Conservation (phyloP, 2,888 invertebrate species). For the Volucella zonaria region DNA sequence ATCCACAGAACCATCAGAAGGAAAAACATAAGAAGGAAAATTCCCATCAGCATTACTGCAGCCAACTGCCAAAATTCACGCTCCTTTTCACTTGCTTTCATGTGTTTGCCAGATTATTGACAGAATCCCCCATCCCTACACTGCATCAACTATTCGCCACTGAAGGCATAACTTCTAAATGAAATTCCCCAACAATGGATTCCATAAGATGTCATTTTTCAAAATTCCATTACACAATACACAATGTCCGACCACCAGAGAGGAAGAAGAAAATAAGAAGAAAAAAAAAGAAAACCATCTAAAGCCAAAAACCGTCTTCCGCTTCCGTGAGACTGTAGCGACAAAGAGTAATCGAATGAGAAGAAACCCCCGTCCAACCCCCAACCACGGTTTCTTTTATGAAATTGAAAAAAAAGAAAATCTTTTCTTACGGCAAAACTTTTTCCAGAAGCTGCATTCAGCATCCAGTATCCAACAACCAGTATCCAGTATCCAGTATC, state of each 20-base stretch:
- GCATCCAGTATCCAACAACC: slow-evolving; percentile 17
- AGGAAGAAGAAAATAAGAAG: background rate
- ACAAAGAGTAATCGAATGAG: slow-evolving; percentile 21
- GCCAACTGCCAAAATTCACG: too few species aligned
- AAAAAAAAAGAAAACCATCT: background rate
- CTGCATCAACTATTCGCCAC: background rate
- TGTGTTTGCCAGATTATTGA: too few species aligned
- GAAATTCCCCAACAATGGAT: slow-evolving; percentile 38
- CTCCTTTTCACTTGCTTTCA: too few species aligned
- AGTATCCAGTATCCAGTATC: slow-evolving; percentile 11
- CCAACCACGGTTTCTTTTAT: background rate
- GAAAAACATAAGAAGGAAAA: too few species aligned
- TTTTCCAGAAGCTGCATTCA: slow-evolving; percentile 59
- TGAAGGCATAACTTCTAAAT: slow-evolving; percentile 34
- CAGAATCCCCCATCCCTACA: too few species aligned
- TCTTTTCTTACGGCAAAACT: slow-evolving; percentile 34
- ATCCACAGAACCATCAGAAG: too few species aligned
- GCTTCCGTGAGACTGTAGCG: slow-evolving; percentile 8
- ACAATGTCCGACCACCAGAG: slow-evolving; percentile 29
- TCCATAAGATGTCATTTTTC: slow-evolving; percentile 52
- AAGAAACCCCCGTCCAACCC: background rate
- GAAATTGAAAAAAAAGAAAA: slow-evolving; percentile 31
- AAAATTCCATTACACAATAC: slow-evolving; percentile 53
- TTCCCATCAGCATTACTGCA: too few species aligned
- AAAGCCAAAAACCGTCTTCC: slow-evolving; percentile 7